Conservation (phyloP, 2,113 vertebrate genomes). For the Rana temporaria region DNA sequence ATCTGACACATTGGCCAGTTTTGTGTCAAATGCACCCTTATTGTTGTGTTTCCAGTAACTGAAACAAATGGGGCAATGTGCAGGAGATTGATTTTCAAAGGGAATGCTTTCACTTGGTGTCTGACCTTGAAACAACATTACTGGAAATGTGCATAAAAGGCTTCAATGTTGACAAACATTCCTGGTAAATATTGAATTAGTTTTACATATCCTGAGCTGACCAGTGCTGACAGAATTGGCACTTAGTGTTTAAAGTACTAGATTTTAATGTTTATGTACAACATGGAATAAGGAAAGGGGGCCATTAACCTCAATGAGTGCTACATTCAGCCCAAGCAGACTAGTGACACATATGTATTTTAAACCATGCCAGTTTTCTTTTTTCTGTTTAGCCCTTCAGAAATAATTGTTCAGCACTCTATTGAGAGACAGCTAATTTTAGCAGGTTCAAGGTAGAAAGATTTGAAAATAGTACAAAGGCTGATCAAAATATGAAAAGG, state of each 20-base stretch:
- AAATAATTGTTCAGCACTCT: no score
- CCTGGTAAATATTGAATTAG: constrained; percentile 45
- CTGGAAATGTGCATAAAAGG: constrained; percentile 44
- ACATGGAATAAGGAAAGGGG: neutral
- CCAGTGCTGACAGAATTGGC: constrained; percentile 32
- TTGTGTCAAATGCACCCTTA: constrained; percentile 24
- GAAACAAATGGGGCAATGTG: constrained; percentile 39
- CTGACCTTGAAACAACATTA: constrained; percentile 37
- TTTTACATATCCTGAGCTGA: constrained; percentile 45
- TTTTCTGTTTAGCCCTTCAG: no score
- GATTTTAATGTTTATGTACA: constrained; percentile 13
- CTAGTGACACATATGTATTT: neutral
- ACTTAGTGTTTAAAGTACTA: constrained; percentile 3
- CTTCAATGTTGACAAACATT: constrained; percentile 50
- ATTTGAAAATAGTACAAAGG: no score
- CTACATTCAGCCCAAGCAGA: neutral
- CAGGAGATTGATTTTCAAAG: constrained; percentile 50
- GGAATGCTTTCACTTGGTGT: constrained; percentile 35
- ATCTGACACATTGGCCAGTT: constrained; percentile 34
- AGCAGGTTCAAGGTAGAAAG: no score
- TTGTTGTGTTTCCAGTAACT: constrained; percentile 49
- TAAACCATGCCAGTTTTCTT: neutral
- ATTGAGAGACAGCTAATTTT: no score
- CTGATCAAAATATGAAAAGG: no score
- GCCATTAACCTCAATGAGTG: neutral